phyloP scores from a whole-genome alignment of 2,888 invertebrate species.

The Cheilosia urbana region DNA sequence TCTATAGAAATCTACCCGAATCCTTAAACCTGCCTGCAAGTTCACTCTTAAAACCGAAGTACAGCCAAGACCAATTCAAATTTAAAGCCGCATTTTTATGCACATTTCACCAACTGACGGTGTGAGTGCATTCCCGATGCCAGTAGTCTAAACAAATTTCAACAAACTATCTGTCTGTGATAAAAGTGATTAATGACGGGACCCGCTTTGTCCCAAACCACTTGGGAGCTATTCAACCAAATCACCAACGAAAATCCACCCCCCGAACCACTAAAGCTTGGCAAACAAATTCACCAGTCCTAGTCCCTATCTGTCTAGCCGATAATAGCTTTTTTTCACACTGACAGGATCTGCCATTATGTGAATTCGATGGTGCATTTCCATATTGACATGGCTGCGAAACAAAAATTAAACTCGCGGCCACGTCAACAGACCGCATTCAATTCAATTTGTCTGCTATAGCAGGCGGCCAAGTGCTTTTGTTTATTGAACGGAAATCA shows the following conservation, averaged over 20 bases:
- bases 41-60: too few relatives aligned
- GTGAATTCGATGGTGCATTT: too few relatives aligned
- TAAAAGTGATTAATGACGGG: slow-evolving; percentile 1
- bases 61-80: too few relatives aligned
- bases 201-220: not conserved
- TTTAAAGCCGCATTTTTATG: too few relatives aligned
- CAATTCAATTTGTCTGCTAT: slow-evolving; percentile 43
- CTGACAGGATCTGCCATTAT: too few relatives aligned
- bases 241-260: not conserved
- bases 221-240: not conserved
- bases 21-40: too few relatives aligned
- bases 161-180: not conserved
- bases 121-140: not conserved
- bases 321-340: too few relatives aligned
- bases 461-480: slow-evolving; percentile 1
- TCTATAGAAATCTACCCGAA: too few relatives aligned
- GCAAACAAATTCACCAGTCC: too few relatives aligned
- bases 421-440: slow-evolving; percentile 28
- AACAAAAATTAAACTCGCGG: not conserved
- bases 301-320: not conserved
- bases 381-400: too few relatives aligned
- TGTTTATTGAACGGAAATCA: slow-evolving; percentile 35
- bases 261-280: not conserved
- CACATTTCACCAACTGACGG: too few relatives aligned
- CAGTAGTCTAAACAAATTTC: not conserved